Conservation (phyloP, 2,113 vertebrate species). For the Enhydra lutris region DNA sequence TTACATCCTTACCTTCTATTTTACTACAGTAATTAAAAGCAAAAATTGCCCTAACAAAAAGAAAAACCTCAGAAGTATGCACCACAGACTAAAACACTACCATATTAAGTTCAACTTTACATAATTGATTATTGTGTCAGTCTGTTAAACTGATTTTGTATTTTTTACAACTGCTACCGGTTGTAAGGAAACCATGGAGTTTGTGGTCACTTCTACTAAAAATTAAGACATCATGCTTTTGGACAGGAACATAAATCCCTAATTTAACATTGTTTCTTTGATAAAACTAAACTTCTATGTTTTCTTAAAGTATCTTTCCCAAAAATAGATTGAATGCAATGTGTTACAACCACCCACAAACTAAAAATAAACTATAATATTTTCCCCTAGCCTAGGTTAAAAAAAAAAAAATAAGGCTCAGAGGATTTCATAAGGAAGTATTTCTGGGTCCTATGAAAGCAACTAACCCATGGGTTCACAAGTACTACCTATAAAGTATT, state of each 20-base stretch:
- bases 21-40: background rate
- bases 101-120: conserved; percentile 3
- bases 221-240: background rate
- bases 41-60: background rate
- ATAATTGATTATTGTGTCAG: background rate
- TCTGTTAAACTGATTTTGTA: conserved; percentile 15
- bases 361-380: background rate
- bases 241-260: conserved; percentile 7
- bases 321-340: conserved; percentile 24
- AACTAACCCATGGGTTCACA: background rate
- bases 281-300: conserved; percentile 33
- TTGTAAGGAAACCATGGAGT: background rate
- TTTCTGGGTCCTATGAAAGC: background rate
- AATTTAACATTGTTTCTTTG: conserved; percentile 38
- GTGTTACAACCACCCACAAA: background rate
- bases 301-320: background rate
- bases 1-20: background rate
- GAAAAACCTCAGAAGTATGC: background rate
- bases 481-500: background rate
- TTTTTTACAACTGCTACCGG: background rate
- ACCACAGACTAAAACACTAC: background rate
- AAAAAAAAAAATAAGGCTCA: background rate
- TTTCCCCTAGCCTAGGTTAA: background rate
- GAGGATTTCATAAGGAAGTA: background rate
- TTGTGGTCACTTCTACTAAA: background rate